Base-by-base conservation (phyloP, 2,888 invertebrate species). In the Perizoma flavofasciatum region DNA sequence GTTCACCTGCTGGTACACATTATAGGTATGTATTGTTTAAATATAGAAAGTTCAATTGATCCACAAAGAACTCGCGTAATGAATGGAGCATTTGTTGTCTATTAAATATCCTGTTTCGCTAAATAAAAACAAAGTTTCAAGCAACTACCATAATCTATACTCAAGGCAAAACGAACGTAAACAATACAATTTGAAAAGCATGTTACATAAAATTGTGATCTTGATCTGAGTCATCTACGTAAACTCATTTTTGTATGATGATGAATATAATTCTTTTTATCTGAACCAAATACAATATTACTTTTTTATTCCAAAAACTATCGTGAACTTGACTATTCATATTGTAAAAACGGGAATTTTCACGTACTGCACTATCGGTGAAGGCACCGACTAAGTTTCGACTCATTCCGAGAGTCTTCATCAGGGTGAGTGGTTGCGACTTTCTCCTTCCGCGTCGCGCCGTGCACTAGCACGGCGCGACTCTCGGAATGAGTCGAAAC, bases 251-350 rank as follows among this genome's bases (percentile, higher is more conserved):
- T 22, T 22, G 22, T 22, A 22, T 22, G 22, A 22, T 22, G 22
- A 22, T 2, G 22, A 55, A 43, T 32, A 10, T 44, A 8, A 47
- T 55, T 44, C 37, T 37, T 34, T 44, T 52, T 55, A 41, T 51
- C 48, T 51, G 37, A 39, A 56, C 33, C 45, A 11, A 56, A 45
- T 40, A 44, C 39, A 39, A 55, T 32, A 45, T 56, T 40, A 48
- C n/a, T 51, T 33, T n/a, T n/a, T n/a, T n/a, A n/a, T n/a, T n/a
- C n/a, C n/a, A n/a, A n/a, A n/a, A n/a, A n/a, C n/a, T n/a, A n/a
- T n/a, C n/a, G n/a, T n/a, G n/a, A n/a, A n/a, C n/a, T n/a, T n/a
- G n/a, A n/a, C n/a, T n/a, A n/a, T n/a, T n/a, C n/a, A n/a, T n/a
- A n/a, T n/a, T n/a, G n/a, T n/a, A n/a, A n/a, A n/a, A n/a, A n/a